phyloP scores from a whole-genome alignment of 2,888 invertebrate species.

The Drosophila anceps region DNA sequence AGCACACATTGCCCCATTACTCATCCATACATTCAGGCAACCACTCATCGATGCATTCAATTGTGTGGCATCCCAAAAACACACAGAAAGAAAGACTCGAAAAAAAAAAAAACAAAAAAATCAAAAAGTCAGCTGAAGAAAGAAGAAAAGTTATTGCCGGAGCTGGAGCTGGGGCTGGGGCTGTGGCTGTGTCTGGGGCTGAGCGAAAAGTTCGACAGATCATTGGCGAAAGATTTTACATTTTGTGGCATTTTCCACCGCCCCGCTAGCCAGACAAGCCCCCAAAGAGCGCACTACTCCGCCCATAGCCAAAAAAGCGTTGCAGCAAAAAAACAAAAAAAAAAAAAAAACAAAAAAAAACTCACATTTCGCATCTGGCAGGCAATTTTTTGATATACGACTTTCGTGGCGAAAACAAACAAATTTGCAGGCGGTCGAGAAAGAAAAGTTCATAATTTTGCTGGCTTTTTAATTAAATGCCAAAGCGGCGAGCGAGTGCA shows the following conservation, averaged over 20 bases:
- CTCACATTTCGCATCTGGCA: constrained; percentile 44
- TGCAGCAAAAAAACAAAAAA: too few relatives aligned
- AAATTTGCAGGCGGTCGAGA: constrained; percentile 75
- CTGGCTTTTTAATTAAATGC: constrained; percentile 73
- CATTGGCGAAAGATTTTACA: constrained; percentile 54
- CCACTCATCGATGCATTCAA: constrained; percentile 24
- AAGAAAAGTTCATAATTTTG: constrained; percentile 79
- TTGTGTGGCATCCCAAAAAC: constrained; percentile 19
- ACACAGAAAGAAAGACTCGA: too few relatives aligned
- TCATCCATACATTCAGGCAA: constrained; percentile 14
- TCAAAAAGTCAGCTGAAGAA: background rate
- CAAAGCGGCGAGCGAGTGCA: constrained; percentile 40
- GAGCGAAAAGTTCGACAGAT: constrained; percentile 43
- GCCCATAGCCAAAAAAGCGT: constrained; percentile 5
- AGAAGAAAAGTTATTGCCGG: constrained; percentile 35
- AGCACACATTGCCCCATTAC: constrained; percentile 48
- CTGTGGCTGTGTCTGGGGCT: too few relatives aligned
- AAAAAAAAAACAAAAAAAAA: background rate
- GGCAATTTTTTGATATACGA: constrained; percentile 65
- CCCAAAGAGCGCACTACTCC: background rate
- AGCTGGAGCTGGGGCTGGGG: too few relatives aligned
- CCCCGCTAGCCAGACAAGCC: constrained; percentile 7
- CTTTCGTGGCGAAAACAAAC: constrained; percentile 68
- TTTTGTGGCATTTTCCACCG: constrained; percentile 23
- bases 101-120: too few relatives aligned